phyloP scores from a whole-genome alignment of 2,113 vertebrate species.

The Lophochroa leadbeateri region DNA sequence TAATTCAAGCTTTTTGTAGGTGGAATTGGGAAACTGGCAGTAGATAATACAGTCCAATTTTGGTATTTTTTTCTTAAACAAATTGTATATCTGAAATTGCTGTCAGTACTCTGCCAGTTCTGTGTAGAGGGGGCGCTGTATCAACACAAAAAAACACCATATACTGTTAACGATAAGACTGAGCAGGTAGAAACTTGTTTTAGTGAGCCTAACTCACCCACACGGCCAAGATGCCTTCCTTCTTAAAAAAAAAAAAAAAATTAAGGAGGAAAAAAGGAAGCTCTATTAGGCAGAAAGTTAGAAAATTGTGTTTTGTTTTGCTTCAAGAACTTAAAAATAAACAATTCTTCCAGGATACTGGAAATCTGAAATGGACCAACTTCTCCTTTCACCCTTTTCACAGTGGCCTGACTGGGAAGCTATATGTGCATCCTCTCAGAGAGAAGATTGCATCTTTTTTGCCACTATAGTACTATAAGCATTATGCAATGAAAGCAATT shows the following conservation, averaged over 20 bases:
- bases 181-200: conserved; percentile 3
- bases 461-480: not conserved
- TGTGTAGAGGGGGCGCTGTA: not conserved
- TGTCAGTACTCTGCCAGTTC: not conserved
- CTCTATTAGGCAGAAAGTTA: not conserved
- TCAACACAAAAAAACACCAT: not conserved
- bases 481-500: not conserved
- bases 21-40: not conserved
- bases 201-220: not conserved
- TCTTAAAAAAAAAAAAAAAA: not conserved
- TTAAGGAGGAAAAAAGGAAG: not conserved
- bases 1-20: not conserved
- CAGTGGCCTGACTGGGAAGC: not conserved
- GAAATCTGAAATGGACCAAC: not conserved
- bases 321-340: not conserved
- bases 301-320: not conserved
- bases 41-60: not conserved
- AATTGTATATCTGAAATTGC: not conserved
- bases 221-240: not conserved
- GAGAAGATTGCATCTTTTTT: not conserved
- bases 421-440: not conserved
- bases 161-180: not conserved
- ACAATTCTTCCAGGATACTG: not conserved
- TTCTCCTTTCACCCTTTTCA: not conserved
- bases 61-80: not conserved